Evolutionary conservation across 2,888 invertebrate species (phyloP), one percentile per base, ranked within the genome.

Genomic region (Drosophila phalerata): DNA sequence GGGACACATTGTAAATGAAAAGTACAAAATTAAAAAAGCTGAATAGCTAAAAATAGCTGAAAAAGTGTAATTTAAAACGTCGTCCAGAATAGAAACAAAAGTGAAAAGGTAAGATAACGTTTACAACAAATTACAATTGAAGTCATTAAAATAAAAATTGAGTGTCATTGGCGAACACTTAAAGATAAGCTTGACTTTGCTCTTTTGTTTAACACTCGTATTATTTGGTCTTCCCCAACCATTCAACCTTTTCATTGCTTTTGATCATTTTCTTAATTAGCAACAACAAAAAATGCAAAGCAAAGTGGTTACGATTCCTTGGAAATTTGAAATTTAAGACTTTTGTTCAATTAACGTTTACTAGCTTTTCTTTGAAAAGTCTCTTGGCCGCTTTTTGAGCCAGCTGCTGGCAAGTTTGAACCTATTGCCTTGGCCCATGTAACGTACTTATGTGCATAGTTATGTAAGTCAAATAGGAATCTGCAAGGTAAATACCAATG

Each of bases 401-500:
- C 61, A 56, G 42, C 37, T 51, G 45, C 25, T 28, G 43, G n/a
- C 30, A 40, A 15, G 13, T 38, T 42, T 34, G 34, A 48, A 56
- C 38, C 28, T 9, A 5, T 37, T 47, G 19, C 45, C 58, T 30
- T 40, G 28, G 30, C 49, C 51, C 42, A 15, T 32, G 17, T 58
- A 43, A 43, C 34, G n/a, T 22, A 43, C 25, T 38, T 53, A 38
- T 42, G 13, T 61, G 49, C 37, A 48, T 48, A 58, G 76, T 76
- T 76, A 65, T 58, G 43, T 49, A 76, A 85, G 71, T 77, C 69
- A 86, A 81, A 76, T 69, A 56, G 66, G 68, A 82, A 85, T 82
- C 83, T 84, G 81, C 76, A 72, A 71, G 73, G 86, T 86, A 88
- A 86, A 84, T 88, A 88, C 88, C 81, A 72, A 71, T 86, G 86